phyloP scores from a whole-genome alignment of 2,888 invertebrate genomes.

The Drosophila algonquin region DNA sequence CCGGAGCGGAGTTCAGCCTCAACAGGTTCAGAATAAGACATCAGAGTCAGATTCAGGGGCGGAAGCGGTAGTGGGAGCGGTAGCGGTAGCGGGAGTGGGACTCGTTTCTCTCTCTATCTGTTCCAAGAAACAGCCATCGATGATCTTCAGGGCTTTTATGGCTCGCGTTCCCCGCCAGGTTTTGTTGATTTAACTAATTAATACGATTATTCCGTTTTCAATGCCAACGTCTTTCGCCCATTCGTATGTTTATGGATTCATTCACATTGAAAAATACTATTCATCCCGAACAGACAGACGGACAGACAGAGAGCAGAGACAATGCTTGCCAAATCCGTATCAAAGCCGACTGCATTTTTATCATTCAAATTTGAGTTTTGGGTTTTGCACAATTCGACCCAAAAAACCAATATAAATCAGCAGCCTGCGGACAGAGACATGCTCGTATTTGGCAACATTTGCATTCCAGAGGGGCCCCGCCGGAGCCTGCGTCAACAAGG shows the following conservation, averaged over 20 bases:
- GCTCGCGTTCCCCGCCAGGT: conserved; percentile 30
- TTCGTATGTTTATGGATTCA: conserved; percentile 35
- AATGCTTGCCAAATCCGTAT: conserved; percentile 30
- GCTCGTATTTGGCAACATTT: conserved; percentile 25
- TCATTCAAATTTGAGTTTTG: conserved; percentile 26
- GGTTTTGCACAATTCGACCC: conserved; percentile 38
- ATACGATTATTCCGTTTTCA: conserved; percentile 43
- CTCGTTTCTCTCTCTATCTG: conserved; percentile 10
- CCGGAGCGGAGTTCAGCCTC: not conserved
- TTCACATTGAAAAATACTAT: conserved; percentile 18
- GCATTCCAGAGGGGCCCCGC: not conserved
- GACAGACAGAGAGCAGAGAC: not conserved
- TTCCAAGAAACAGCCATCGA: conserved; percentile 5
- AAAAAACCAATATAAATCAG: conserved; percentile 41
- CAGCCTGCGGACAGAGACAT: conserved; percentile 21
- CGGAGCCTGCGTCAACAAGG: conserved; percentile 28
- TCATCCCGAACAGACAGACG: conserved; percentile 20
- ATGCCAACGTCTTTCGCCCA: conserved; percentile 38
- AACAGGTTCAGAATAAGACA: not conserved
- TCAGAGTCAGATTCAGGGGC: not conserved
- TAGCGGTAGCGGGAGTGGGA: not conserved
- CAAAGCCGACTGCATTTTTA: conserved; percentile 29
- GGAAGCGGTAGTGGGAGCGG: not conserved
- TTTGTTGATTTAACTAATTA: conserved; percentile 43
- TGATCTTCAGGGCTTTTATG: conserved; percentile 35